Conservation (phyloP, 2,113 vertebrate genomes). For the Benitochromis conjunctus region DNA sequence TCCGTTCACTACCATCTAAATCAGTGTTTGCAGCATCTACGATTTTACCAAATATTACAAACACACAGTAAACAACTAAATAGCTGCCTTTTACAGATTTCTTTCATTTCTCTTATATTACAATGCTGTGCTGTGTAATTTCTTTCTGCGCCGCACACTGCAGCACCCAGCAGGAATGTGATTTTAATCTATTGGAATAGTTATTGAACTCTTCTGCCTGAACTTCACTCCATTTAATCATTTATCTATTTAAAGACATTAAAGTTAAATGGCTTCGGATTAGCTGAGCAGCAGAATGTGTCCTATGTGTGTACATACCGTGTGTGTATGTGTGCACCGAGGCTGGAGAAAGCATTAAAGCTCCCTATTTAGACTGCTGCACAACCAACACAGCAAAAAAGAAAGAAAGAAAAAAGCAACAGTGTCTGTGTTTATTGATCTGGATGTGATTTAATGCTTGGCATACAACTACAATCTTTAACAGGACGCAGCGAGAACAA, state of each 20-base stretch:
- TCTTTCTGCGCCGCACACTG: neutral
- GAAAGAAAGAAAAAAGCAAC: slow-evolving; percentile 1
- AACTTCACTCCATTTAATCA: slow-evolving; percentile 6
- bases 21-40: neutral
- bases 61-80: neutral
- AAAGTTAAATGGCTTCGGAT: slow-evolving; percentile 5
- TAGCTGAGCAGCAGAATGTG: neutral
- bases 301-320: neutral
- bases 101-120: neutral
- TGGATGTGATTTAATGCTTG: slow-evolving; percentile 46
- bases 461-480: slow-evolving; percentile 26
- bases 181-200: slow-evolving; percentile 2
- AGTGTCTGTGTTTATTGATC: slow-evolving; percentile 46
- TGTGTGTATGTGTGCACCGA: neutral
- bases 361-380: slow-evolving; percentile 22
- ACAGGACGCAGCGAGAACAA: slow-evolving; percentile 8
- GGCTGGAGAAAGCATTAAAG: slow-evolving; percentile 20
- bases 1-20: neutral
- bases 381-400: slow-evolving; percentile 39
- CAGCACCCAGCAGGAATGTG: neutral
- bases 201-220: neutral
- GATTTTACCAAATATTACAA: neutral
- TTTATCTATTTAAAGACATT: slow-evolving; percentile 33
- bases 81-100: neutral
- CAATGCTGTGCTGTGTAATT: neutral